Evolutionary conservation across 2,113 vertebrate genomes (phyloP).

Genomic region (Pygoscelis adeliae): DNA sequence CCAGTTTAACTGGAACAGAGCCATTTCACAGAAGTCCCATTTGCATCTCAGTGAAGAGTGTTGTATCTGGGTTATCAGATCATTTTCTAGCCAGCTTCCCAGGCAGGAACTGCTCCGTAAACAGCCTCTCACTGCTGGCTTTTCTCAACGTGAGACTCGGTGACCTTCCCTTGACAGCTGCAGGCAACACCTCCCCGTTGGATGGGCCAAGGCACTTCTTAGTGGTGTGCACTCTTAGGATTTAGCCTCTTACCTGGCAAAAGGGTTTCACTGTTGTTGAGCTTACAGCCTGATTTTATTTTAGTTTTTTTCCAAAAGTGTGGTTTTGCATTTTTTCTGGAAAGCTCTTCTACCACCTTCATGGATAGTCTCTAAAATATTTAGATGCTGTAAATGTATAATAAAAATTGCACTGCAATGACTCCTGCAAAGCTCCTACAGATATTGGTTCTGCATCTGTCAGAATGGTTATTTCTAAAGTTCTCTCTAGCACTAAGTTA

Average conservation of each 20-base stretch:
- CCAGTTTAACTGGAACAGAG: background rate
- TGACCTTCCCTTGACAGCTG: background rate
- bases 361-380: background rate
- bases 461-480: background rate
- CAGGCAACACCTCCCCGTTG: accelerated
- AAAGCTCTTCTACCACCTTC: background rate
- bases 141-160: accelerated
- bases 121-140: background rate
- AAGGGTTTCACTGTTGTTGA: background rate
- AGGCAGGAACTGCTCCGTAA: background rate
- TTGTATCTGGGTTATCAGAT: background rate
- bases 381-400: background rate
- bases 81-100: background rate
- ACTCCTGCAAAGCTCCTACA: background rate
- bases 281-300: background rate
- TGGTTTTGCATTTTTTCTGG: background rate
- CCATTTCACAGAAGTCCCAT: background rate
- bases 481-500: background rate
- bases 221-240: background rate
- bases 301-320: background rate
- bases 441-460: background rate
- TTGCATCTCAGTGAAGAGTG: background rate
- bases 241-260: background rate
- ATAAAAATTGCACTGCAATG: background rate
- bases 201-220: background rate